Evolutionary conservation across 2,888 invertebrate species (phyloP), one percentile per base, ranked within the genome.

Genomic region (Furcula furcula): DNA sequence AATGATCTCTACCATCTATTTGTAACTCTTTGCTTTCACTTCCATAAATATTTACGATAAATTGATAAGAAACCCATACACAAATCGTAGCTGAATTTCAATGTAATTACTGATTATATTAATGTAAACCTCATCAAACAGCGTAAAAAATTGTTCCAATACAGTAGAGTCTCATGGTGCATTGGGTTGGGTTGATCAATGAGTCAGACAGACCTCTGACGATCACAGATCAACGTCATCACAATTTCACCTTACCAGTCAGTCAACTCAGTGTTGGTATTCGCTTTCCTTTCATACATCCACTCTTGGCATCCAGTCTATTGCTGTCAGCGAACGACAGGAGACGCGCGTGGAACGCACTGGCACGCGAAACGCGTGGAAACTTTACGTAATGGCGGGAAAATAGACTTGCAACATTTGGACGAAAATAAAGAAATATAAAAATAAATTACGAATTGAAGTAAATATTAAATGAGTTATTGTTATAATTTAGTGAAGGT

Each of bases 351-450:
- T 43, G 21, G 44, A 36, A 38, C 31, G 32, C 46, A 41, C 41
- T 29, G 37, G 27, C 35, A 31, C 61, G 63, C 63, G 49, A 37
- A 50, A 49, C 73, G 79, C 82, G 84, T 67, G 63, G 71, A 67
- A 84, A 80, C 69, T 84, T 84, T 70, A 60, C 73, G 72, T 36
- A 41, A 80, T 83, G 82, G 75, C 79, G 81, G 73, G 76, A 78
- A 80, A 73, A 62, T 60, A 48, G 46, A 52, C 42, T 35, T 26
- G 19, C 9, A 31, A 23, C 29, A 20, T 22, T 43, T 36, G 31
- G 20, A 35, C 38, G 31, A 34, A 18, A 28, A 11, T 18, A 18
- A n/a, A 16, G 2, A 18, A 7, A 6, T 28, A 38, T 46, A 18
- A 31, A 15, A 34, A 29, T 35, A 36, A 32, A 31, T 10, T 22